Evolutionary conservation across 2,888 invertebrate species (phyloP).

Genomic region (Carterocephalus palaemon): DNA sequence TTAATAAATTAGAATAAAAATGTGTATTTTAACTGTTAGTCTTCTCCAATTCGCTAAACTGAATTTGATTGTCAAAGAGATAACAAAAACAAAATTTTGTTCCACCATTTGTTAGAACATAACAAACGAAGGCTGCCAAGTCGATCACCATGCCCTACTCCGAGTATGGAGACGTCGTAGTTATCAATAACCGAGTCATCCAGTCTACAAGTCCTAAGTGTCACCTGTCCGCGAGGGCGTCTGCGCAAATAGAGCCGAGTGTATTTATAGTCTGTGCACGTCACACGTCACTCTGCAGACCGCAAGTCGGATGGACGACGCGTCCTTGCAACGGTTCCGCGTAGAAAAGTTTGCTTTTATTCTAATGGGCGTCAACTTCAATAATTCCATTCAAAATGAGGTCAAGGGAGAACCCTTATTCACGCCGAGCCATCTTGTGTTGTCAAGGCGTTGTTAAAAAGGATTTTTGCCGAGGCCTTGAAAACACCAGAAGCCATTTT

Average conservation of each 20-base stretch:
- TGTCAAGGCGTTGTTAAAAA: too few relatives aligned
- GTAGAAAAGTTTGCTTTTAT: too few relatives aligned
- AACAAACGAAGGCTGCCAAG: conserved; percentile 3
- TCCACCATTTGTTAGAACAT: not conserved
- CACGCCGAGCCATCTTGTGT: too few relatives aligned
- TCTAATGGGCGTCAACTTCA: too few relatives aligned
- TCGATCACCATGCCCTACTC: conserved; percentile 15
- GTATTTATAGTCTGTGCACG: conserved; percentile 47
- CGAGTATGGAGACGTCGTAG: conserved; percentile 11
- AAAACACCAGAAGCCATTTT: too few relatives aligned
- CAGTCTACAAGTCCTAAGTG: not conserved
- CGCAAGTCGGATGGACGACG: not conserved
- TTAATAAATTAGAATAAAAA: too few relatives aligned
- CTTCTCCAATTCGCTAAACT: too few relatives aligned
- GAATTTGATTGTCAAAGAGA: too few relatives aligned
- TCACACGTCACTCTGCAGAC: conserved; percentile 31
- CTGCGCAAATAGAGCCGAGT: conserved; percentile 40
- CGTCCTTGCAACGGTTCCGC: not conserved
- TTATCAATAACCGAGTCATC: conserved; percentile 4
- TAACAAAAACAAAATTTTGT: not conserved
- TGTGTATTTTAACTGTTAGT: too few relatives aligned
- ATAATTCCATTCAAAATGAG: too few relatives aligned
- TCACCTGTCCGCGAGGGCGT: conserved; percentile 31
- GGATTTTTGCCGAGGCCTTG: too few relatives aligned
- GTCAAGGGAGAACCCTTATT: too few relatives aligned